Conservation (phyloP, 2,113 vertebrate species). For the Alces alces region DNA sequence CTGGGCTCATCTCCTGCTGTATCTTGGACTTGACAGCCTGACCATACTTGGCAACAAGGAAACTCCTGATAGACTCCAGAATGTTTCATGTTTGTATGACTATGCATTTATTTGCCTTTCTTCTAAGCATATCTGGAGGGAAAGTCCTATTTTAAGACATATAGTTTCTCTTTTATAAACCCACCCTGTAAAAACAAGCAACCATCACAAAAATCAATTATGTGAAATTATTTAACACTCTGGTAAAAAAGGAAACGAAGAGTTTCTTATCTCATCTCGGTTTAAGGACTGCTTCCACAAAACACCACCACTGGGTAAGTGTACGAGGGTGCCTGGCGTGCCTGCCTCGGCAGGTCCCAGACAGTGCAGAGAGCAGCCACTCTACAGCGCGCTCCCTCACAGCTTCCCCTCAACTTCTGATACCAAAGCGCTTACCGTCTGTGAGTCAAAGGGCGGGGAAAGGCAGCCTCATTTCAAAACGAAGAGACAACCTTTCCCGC, state of each 20-base stretch:
- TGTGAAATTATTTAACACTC: constrained; percentile 29
- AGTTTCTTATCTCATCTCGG: not conserved
- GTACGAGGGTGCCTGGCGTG: not conserved
- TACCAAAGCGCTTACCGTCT: not conserved
- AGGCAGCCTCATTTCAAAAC: not conserved
- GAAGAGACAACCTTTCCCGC: not conserved
- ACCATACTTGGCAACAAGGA: not conserved
- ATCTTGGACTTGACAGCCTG: not conserved
- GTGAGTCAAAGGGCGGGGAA: constrained; percentile 27
- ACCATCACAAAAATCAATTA: constrained; percentile 10
- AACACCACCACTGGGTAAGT: not conserved
- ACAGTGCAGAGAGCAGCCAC: not conserved
- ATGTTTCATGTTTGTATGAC: not conserved
- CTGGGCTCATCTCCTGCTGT: not conserved
- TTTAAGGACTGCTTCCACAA: not conserved
- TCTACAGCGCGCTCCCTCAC: not conserved
- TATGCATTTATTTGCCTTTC: not conserved
- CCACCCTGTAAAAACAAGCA: not conserved
- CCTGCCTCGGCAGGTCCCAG: not conserved
- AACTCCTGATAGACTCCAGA: not conserved
- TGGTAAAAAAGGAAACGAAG: not conserved
- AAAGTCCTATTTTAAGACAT: not conserved
- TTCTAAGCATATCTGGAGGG: not conserved
- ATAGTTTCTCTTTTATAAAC: constrained; percentile 8
- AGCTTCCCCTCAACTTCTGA: not conserved